A percentile compares a stretch with the other conserved stretches of the same genome.
Conservation (phyloP, 1,140 invertebrate species). For the Drosophila santomea region DNA sequence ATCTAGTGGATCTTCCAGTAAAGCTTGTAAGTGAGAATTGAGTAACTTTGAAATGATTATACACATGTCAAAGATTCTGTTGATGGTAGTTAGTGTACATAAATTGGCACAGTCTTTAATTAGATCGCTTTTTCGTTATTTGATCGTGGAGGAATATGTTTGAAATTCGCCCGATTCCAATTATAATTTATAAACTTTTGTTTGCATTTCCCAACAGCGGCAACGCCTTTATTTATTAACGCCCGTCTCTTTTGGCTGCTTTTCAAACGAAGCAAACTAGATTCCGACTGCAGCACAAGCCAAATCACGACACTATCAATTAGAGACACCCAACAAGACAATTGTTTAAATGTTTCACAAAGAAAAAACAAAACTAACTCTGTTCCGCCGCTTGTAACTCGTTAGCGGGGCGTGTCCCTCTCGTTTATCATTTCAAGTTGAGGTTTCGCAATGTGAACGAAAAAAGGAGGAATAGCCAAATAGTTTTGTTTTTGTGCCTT, state of each 20-base stretch:
- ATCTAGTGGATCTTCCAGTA: no score
- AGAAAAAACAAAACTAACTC: conserved; percentile 46
- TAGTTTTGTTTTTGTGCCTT: conserved; percentile 52
- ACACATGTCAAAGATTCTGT: background rate
- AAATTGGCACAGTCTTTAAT: background rate
- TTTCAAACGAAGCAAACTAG: conserved; percentile 9
- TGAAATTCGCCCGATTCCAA: conserved; percentile 32
- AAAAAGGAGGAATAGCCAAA: conserved; percentile 38
- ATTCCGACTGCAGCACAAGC: conserved; percentile 29
- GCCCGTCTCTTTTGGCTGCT: conserved; percentile 32
- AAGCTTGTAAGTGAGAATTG: no score
- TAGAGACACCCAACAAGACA: conserved; percentile 67
- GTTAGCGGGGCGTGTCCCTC: conserved; percentile 73
- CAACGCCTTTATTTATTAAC: conserved; percentile 46
- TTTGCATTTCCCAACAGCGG: conserved; percentile 36
- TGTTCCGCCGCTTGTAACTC: conserved; percentile 47
- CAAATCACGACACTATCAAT: conserved; percentile 81
- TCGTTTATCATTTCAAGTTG: conserved; percentile 69
- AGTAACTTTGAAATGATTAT: background rate
- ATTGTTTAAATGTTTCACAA: conserved; percentile 67
- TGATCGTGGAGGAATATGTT: background rate
- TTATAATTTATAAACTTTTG: conserved; percentile 41
- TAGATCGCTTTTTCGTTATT: background rate
- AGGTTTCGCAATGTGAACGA: conserved; percentile 57
- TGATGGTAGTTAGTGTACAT: background rate